Base-by-base conservation (phyloP, 2,113 vertebrate species). In the Phylloscopus whistleri region DNA sequence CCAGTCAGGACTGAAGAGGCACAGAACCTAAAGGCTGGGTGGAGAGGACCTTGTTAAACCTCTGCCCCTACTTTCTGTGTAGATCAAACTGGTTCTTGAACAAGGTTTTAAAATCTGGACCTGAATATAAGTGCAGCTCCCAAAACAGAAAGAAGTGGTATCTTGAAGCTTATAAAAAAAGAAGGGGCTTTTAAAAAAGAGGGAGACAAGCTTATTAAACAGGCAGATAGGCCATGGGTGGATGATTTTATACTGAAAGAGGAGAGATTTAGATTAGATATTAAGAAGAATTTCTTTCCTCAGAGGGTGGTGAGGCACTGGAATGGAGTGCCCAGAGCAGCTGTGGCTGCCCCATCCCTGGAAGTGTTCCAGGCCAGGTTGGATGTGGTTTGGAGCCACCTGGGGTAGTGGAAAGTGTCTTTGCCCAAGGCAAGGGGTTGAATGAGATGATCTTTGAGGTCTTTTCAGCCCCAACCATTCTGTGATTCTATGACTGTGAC, bases 281-380 rank as follows among this genome's bases (percentile, higher is more conserved):
- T 37, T 43, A 23, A 21, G 22, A 84, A 37, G 18, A 77, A 53
- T 41, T 62, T 48, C 11, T 76, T 76, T 55, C 49, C 9, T 68
- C 21, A 24, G 22, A 56, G 10, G 3, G 6, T 63, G 22, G 12
- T 0, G 2, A 63, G 21, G 13, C 10, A 1, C 31, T 43, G 18
- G 12, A 5, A 37, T 0, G 1, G 17, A 26, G 0, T 76, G 4
- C 26, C 17, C 48, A 49, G 79, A 33, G 48, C 12, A 83, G 55
- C 43, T 31, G 24, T 55, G 26, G 48, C 16, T 68, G 20, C 8
- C 8, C 26, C 55, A 35, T 26, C 30, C 21, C 30, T 55, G 48
- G 13, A n/a, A 60, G 20, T 41, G 24, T 48, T 2, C n/a, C 1
- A 16, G 55, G 26, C 6, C 11, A 31, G 48, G 21, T 4, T 62